Base-by-base conservation (phyloP, 1,140 invertebrate genomes). In the Macrobrachium rosenbergii region DNA sequence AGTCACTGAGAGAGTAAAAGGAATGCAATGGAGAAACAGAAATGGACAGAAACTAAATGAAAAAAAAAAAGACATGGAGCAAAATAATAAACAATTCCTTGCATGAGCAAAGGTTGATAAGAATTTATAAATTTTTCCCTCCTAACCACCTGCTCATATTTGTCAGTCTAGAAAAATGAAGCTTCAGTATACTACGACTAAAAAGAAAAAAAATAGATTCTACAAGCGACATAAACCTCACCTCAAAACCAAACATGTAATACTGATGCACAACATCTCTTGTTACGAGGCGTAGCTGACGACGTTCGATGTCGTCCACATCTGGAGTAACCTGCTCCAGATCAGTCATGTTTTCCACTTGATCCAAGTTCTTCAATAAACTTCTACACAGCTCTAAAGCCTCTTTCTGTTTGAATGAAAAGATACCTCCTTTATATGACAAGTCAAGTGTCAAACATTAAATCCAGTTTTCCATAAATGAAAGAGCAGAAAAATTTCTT, bases 201-300 rank as follows among this genome's bases (percentile, higher is more conserved):
- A 37, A 37, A 37, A 37, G 3, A 3, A 37, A 37, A 37, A 37
- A 3, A 37, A 37, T 2, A 37, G 28, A 37, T 52, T 2, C 52
- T 10, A 5, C 52, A 52, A 52, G 2, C 6, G 6, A 52, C 52
- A 52, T 37, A 52, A 52, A 12, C 7, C 7, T 52, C 12, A 95
- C 95, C 93, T 97, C 97, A 92, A 98, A 98, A 2, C 96, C 96
- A 92, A 97, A 96, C 91, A 95, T 96, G 92, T 95, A 98, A 78
- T 95, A 95, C 91, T 97, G 96, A 91, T 97, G 95, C 64, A 98
- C 92, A 59, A 97, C 95, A 91, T 98, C 96, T 0, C 96, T 92
- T 14, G 95, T 95, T n/a, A 87, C 79, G 14, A 82, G 72, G 43
- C 69, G 69, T 21, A 87, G 78, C 72, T 87, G 85, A 45, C 73